Evolutionary conservation across 2,797 vertebrate genomes (phyloP), one percentile per base, ranked within the genome.

Genomic region (Clarias fuscus): DNA sequence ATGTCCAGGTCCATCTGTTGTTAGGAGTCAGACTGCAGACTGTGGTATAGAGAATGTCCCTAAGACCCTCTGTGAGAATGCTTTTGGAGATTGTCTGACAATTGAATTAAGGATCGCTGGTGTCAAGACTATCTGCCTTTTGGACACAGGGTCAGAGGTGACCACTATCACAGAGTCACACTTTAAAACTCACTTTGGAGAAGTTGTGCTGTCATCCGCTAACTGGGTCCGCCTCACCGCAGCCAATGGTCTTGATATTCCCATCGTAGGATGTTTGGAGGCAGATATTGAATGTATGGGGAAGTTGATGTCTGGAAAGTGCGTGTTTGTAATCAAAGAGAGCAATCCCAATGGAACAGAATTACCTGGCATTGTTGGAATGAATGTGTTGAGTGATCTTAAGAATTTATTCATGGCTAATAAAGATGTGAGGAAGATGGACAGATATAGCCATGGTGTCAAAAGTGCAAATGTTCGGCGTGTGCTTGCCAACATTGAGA

Each of bases 271-370:
- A 0, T 89, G 83, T 24, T 27, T 88, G 7, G 58, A 89, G 2
- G 87, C 78, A 0, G 87, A 91, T 2, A 27, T 86, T 8, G 83
- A 88, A 10, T 89, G 86, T 14, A 27, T 87, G 43, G 86, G 88
- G 20, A 86, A 84, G 56, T 82, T 3, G 3, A 8, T 87, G 15
- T 5, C 2, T 10, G 17, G 40, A 15, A 84, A 68, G 30, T 88
- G 30, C 1, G 84, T 88, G 13, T 88, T 88, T 48, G 83, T 87
- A 14, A 27, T 82, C 0, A 65, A 17, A 10, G 87, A 89, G 1
- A 30, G 4, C 2, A 18, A 62, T 0, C 5, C 24, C 22, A 33
- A n/a, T 24, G 18, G 8, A 0, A 53, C 64, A 2, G 87, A 83
- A 33, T 22, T 77, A 0, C 48, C 84, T 10, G 87, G 87, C 1